Base-by-base conservation (phyloP, 1,140 invertebrate species). In the Drosophila ficusphila region DNA sequence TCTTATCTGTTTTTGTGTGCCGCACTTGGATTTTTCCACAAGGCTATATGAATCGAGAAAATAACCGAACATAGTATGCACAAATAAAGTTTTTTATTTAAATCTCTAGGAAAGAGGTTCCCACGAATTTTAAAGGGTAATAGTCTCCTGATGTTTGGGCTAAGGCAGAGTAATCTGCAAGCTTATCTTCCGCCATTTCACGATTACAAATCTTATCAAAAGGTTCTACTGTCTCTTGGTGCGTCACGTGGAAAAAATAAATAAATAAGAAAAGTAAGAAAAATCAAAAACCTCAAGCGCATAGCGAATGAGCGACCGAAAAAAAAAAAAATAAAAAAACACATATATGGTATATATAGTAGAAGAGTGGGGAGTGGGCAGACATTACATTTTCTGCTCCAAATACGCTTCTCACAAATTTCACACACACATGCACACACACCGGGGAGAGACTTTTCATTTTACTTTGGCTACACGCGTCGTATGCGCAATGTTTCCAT, bases 361-460 rank as follows among this genome's bases (percentile, higher is more conserved):
- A n/a, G 3, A 7, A 14, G 19, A 56, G 38, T 29, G 29, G 4
- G 47, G 7, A 6, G 27, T 47, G 19, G 36, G 54, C 62, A 86
- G 81, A 76, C 81, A 85, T 86, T 88, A 81, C 61, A 85, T 85
- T 85, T 85, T 85, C 82, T 88, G 81, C 81, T 88, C 81, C 76
- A 85, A 76, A 88, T 88, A 85, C 81, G 81, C 72, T 85, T 88
- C 88, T 81, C 81, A 85, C 76, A 86, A 86, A 76, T 85, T 85
- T 51, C 46, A 79, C 54, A 82, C 69, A 72, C 25, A 64, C 23
- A 41, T 27, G 53, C 27, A 58, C 8, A 33, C 21, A 12, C 27
- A 51, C 34, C 41, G 48, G 64, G 56, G 41, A 52, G 38, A 68
- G 70, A 71, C 61, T 76, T 76, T 81, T 85, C 62, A 76, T 76